These are phyloP conservation scores for Myopa testacea DNA, from an alignment of 2,888 invertebrate genomes.

Conservation along the genomic window DNA sequence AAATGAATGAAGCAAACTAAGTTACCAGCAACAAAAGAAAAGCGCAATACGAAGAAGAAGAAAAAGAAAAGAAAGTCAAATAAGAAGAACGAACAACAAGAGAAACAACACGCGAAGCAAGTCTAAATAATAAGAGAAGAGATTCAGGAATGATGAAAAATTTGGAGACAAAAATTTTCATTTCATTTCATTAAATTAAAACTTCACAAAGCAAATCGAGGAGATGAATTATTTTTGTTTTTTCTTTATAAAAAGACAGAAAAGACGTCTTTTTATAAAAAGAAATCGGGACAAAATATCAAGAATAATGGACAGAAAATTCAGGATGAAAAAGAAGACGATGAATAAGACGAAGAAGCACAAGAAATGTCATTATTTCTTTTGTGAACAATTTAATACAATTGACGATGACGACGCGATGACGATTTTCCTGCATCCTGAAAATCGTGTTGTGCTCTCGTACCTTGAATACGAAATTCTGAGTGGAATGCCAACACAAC, in stretches of 20 bases:
- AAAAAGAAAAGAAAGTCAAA: not conserved
- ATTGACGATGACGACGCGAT: not conserved
- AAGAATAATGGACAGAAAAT: too few species aligned
- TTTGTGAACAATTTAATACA: constrained; percentile 1
- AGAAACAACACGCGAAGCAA: too few species aligned
- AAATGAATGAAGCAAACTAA: constrained; percentile 25
- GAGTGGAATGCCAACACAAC: not conserved
- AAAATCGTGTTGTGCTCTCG: not conserved
- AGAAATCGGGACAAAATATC: too few species aligned
- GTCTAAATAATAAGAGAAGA: too few species aligned
- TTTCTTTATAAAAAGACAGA: not conserved
- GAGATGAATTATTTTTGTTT: not conserved
- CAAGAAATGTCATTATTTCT: constrained; percentile 8
- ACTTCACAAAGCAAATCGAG: not conserved
- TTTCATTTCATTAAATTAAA: constrained; percentile 15
- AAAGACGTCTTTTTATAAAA: too few species aligned
- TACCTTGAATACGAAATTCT: not conserved
- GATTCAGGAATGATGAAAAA: too few species aligned
- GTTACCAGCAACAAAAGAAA: not conserved
- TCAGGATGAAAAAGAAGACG: not conserved
- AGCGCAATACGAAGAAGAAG: not conserved
- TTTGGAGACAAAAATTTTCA: not conserved
- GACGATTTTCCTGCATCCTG: not conserved
- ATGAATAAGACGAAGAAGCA: not conserved
- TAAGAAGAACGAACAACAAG: not conserved